Evolutionary conservation across 2,113 vertebrate genomes (phyloP), one percentile per base, ranked within the genome.

Genomic region (Phalacrocorax pelagicus): DNA sequence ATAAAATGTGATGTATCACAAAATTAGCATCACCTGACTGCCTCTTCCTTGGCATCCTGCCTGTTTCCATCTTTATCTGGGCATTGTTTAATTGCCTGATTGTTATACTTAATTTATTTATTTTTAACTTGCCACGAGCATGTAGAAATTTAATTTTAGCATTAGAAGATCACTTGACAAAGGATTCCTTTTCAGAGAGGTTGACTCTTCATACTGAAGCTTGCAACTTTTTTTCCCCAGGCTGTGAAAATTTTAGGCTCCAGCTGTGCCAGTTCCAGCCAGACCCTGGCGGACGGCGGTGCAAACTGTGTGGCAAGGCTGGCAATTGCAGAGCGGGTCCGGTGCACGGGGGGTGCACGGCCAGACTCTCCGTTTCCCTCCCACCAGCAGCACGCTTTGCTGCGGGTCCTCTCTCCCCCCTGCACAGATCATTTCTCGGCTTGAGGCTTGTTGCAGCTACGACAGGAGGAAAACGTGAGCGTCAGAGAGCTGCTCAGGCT

Each of bases 51-150:
- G 92, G 91, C 86, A 71, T 29, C n/a, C 80, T 88, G 75, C 63
- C 3, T 0, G 1, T 44, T 92, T 77, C 91, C 30, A 5, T 83
- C 83, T 66, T 70, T 59, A 81, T 74, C 83, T 13, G 34, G 80
- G 63, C 38, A 78, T 66, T 86, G 71, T 77, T 96, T 81, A 78
- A 85, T 71, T 71, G 75, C 67, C 83, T 83, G 42, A 88, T 84
- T 58, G 55, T 86, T 94, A 32, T 7, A 81, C 29, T 88, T 78
- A 24, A 83, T 82, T 80, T 81, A 80, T 90, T 94, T 92, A 27
- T 72, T 88, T 94, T 81, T 80, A 77, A 42, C 86, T 81, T 78
- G 46, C 75, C 0, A 0, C 30, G 24, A 92, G 72, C 82, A n/a
- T 4, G 59, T n/a, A 34, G 47, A 92, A 81, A 90, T 55, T 86